Conservation (phyloP, 2,888 invertebrate genomes). For the Ramazzottius varieornatus region DNA sequence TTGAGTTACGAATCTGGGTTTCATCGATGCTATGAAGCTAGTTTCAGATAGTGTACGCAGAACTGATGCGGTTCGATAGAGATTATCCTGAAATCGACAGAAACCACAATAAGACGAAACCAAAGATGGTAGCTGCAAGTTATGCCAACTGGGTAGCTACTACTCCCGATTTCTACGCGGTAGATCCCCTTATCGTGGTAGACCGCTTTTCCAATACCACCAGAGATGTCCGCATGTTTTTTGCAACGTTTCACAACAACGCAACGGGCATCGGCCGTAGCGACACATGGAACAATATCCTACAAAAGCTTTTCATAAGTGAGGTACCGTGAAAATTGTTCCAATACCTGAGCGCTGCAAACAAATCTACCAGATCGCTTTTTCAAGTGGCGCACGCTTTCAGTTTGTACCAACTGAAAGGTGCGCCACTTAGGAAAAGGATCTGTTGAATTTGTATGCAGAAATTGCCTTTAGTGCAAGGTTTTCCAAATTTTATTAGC, state of each 20-base stretch:
- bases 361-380: too few species aligned
- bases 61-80: background rate
- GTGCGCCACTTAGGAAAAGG: too few species aligned
- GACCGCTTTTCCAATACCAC: background rate
- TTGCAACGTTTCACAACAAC: background rate
- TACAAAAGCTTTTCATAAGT: background rate
- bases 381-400: too few species aligned
- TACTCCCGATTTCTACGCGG: background rate
- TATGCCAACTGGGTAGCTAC: background rate
- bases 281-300: background rate
- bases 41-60: too few species aligned
- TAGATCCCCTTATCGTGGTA: background rate
- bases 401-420: background rate
- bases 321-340: too few species aligned
- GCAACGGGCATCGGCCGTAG: background rate
- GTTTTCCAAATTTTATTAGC: too few species aligned
- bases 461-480: too few species aligned
- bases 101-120: background rate
- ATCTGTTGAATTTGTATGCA: too few species aligned
- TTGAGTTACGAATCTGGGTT: too few species aligned
- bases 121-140: background rate
- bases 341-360: too few species aligned
- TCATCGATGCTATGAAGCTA: too few species aligned
- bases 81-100: background rate
- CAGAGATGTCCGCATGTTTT: background rate